Conservation (phyloP, 2,888 invertebrate genomes). For the Amphipyra berbera region DNA sequence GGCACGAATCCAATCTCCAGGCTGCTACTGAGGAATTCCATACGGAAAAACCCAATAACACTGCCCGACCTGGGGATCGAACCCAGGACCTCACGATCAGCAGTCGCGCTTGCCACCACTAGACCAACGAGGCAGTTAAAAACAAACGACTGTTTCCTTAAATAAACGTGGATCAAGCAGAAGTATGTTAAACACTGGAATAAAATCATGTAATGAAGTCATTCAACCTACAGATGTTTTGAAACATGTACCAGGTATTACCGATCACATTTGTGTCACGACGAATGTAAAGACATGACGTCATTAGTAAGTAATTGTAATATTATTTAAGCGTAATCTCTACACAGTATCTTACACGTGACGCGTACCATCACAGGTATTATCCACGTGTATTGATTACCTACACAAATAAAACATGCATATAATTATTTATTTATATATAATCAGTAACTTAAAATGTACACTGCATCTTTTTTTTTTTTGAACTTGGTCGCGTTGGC, state of each 20-base stretch:
- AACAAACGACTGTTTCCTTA: no score
- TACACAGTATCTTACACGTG: conserved; percentile 14
- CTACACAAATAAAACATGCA: neutral
- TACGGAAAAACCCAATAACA: no score
- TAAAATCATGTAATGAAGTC: neutral
- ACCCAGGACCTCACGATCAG: no score
- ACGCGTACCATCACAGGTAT: conserved; percentile 9
- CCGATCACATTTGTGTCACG: neutral
- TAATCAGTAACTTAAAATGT: neutral
- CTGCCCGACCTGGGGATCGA: no score
- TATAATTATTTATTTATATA: conserved; percentile 3
- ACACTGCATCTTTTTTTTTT: no score
- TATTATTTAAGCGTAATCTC: conserved; percentile 10
- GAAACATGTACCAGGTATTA: neutral
- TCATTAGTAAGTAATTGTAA: conserved; percentile 31
- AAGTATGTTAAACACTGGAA: no score
- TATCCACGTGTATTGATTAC: conserved; percentile 4
- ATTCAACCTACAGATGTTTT: conserved; percentile 1
- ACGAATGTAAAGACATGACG: conserved; percentile 1
- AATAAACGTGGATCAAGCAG: no score
- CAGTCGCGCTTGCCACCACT: no score
- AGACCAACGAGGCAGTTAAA: no score
- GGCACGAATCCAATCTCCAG: no score
- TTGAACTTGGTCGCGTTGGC: no score
- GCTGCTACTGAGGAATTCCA: no score